Base-by-base conservation (phyloP, 53 echinoderm and acorn worm species). In the Antedon mediterranea region DNA sequence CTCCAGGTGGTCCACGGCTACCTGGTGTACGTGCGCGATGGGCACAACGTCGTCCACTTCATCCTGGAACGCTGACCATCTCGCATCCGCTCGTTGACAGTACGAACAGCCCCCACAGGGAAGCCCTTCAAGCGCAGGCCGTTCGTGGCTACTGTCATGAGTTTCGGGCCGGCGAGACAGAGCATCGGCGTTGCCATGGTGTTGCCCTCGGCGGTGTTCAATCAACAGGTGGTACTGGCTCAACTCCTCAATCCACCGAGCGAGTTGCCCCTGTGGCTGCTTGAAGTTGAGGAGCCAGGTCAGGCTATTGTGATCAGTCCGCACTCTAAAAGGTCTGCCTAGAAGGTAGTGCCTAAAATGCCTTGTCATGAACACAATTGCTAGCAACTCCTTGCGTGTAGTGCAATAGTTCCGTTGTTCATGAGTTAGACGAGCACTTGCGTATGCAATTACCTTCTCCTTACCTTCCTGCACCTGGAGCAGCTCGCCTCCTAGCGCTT, bases 401-500 rank as follows among this genome's bases (percentile, higher is more conserved):
- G 71, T 71, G 32, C 79, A 72, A 57, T 79, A 79, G 28, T 71
- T 34, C 31, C 79, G 43, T 71, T 43, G 84, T 43, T 84, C 84
- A 33, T 34, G 0, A 3, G 84, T 43, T 2, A 84, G 33, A 5
- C 37, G 74, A 3, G 14, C 23, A 32, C 84, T 87, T 0, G 57
- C n/a, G n/a, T n/a, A n/a, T n/a, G n/a, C n/a, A n/a, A n/a, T n/a
- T n/a, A n/a, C n/a, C n/a, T n/a, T n/a, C 88, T 79, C 80, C 30
- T 78, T 43, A 31, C 73, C 78, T 30, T 78, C 32, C 33, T 82
- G 82, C 2, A 82, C 30, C 26, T 82, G 86, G 0, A 87, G 28
- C 0, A 87, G 80, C 71, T 87, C 83, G 4, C 79, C 83, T 0
- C 83, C 79, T 74, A 87, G 74, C 30, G 83, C 87, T 11, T 32